Percentiles rank a stretch among this genome's conserved stretches.
These are phyloP conservation scores for Amiota minor DNA, from an alignment of 2,888 invertebrate genomes.

Conservation along the genomic window DNA sequence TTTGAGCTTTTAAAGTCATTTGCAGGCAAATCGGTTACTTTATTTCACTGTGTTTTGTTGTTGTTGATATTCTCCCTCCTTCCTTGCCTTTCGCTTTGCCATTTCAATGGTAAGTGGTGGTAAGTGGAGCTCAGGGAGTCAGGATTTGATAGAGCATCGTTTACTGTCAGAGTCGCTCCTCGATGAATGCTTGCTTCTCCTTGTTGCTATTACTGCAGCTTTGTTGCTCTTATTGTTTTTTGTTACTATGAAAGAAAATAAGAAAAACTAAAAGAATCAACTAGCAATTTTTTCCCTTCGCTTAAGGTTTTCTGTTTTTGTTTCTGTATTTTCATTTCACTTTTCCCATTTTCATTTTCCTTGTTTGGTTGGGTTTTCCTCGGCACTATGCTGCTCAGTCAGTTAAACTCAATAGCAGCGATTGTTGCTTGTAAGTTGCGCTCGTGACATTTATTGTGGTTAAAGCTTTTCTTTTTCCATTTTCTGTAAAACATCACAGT, in stretches of 20 bases:
- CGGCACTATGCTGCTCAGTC: neutral
- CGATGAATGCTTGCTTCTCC: neutral
- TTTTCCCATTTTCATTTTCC: conserved; percentile 28
- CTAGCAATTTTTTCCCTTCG: conserved; percentile 1
- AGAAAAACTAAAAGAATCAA: neutral
- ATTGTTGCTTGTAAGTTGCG: conserved; percentile 57
- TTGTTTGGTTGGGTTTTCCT: conserved; percentile 37
- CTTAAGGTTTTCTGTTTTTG: conserved; percentile 33
- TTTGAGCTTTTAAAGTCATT: conserved; percentile 59
- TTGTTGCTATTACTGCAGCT: conserved; percentile 4
- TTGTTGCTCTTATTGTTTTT: too few species aligned
- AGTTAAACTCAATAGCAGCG: conserved; percentile 40
- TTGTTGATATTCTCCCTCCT: neutral
- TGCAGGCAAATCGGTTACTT: conserved; percentile 52
- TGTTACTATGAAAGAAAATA: neutral
- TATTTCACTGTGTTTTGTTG: conserved; percentile 15
- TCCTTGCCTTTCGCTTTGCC: neutral
- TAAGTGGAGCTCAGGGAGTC: conserved; percentile 41
- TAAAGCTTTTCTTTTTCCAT: conserved; percentile 45
- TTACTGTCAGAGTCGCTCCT: neutral
- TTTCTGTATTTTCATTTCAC: conserved; percentile 24
- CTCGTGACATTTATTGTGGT: conserved; percentile 63
- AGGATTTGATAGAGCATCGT: neutral
- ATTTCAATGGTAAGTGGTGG: neutral
- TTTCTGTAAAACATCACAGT: too few species aligned